Base-by-base conservation (phyloP, 1,140 invertebrate species). In the Lanistes nyassanus region DNA sequence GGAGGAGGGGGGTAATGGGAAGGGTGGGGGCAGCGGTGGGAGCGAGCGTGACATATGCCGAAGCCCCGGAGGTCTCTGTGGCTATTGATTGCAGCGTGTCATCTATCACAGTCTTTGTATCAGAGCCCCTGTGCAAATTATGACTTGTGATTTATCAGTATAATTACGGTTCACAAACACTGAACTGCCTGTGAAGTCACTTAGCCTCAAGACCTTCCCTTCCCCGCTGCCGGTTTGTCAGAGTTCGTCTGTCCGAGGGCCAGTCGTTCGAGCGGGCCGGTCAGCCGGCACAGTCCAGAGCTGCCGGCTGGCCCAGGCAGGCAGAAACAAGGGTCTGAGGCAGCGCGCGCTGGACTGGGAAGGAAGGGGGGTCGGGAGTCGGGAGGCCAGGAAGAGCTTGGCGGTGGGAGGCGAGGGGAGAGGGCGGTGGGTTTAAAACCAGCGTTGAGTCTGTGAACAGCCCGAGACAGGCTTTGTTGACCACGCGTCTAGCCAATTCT, bases 121-220 rank as follows among this genome's bases (percentile, higher is more conserved):
- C 36, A 36, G 42, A 26, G n/a, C 4, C 72, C 42, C 55, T 71
- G 70, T 76, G 67, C 68, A 65, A 76, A 76, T 70, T 76, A 76
- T 76, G 75, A 76, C 75, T 47, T 71, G 75, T 70, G 67, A 76
- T 76, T 76, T 76, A 76, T 76, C 75, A 71, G 67, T 62, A 70
- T 76, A 76, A 76, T 76, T 76, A 76, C 71, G 51, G 56, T 76
- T 76, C 67, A 76, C 67, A 71, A 76, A 76, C 75, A 64, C 37
- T 64, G 34, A 65, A 76, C 64, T 31, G 64, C 21, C 55, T 47
- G 29, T 76, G 67, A 76, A 71, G 65, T 76, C 67, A 62, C 19
- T 71, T 55, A 13, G 23, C 69, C 47, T 11, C 23, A 51, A 29
- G 69, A 21, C 42, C 26, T n/a, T n/a, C n/a, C n/a, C n/a, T n/a